Base-by-base conservation (phyloP, 2,888 invertebrate genomes). In the Ectropis crepuscularia region DNA sequence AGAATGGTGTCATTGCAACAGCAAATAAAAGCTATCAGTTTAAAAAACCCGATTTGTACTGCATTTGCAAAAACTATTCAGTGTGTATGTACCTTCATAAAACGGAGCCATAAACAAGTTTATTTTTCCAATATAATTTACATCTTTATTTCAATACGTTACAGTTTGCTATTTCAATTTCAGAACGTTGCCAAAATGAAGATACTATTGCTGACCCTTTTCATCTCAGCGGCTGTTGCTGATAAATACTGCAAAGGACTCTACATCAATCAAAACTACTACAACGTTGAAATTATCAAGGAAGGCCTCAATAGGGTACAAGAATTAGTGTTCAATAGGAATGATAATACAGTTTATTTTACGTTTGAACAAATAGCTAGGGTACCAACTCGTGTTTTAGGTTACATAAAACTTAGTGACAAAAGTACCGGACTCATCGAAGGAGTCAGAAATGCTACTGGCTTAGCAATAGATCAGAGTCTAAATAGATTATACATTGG, bases 331-430 rank as follows among this genome's bases (percentile, higher is more conserved):
- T 70, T 83, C 1, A 89, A 88, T 12, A 74, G 78, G 2, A 84
- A 87, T 39, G 89, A 91, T 7, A 86, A 90, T 43, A 85, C 80
- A 0, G 38, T 88, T 0, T 92, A 90, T 51, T 92, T 92, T 59
- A 88, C 87, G 0, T 90, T 83, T 51, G 88, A 89, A 42, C 85
- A 87, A 60, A 68, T 87, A n/a, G 74, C 81, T 0, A 69, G 58
- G 37, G 59, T 69, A 0, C 81, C 85, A 0, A 80, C 79, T 0
- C 80, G 82, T 57, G 75, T 66, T 0, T 61, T 90, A 0, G 92
- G 82, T 0, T 89, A 83, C 51, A 61, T 88, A 0, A 83, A 89
- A 48, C 49, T 88, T 9, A 73, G 80, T 7, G 85, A 81, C 0
- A 66, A 76, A 54, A 72, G 75, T 28, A 73, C 80, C 0, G 86